Percentiles rank a stretch among this genome's conserved stretches.
phyloP scores from a whole-genome alignment of 2,113 vertebrate species.

The Nesogale talazaci region DNA sequence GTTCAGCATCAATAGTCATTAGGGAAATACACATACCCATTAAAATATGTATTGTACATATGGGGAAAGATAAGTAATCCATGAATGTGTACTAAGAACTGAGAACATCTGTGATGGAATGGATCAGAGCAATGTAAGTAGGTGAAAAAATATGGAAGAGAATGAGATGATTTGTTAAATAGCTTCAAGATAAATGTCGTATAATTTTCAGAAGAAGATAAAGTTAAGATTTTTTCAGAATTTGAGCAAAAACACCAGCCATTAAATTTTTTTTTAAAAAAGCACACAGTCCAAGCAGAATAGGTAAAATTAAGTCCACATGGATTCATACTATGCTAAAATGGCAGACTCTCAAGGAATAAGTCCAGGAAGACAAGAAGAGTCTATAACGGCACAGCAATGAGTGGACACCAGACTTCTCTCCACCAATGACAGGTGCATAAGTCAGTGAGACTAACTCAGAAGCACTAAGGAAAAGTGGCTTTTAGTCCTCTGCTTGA shows the following conservation, averaged over 20 bases:
- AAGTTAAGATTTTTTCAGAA: conserved; percentile 10
- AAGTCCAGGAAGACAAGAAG: neutral
- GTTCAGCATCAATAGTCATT: no score
- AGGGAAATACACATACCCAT: no score
- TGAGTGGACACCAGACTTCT: neutral
- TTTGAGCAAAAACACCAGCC: neutral
- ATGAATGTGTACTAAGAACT: neutral
- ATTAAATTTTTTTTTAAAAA: neutral
- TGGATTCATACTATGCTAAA: neutral
- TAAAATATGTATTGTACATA: neutral
- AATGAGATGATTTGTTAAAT: conserved; percentile 38
- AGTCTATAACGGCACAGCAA: neutral
- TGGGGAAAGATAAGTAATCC: neutral
- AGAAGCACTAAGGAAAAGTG: neutral
- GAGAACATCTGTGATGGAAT: neutral
- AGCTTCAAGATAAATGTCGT: neutral
- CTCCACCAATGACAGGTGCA: neutral
- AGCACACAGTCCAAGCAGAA: conserved; percentile 2
- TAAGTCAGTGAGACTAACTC: neutral
- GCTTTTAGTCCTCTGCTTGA: conserved; percentile 2
- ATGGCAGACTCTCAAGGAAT: neutral
- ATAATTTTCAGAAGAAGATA: neutral
- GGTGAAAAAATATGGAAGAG: conserved; percentile 4
- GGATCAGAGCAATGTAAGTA: neutral
- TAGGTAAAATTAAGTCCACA: conserved; percentile 24